Conservation (phyloP, 2,888 invertebrate genomes). For the Rhaphigaster nebulosa region DNA sequence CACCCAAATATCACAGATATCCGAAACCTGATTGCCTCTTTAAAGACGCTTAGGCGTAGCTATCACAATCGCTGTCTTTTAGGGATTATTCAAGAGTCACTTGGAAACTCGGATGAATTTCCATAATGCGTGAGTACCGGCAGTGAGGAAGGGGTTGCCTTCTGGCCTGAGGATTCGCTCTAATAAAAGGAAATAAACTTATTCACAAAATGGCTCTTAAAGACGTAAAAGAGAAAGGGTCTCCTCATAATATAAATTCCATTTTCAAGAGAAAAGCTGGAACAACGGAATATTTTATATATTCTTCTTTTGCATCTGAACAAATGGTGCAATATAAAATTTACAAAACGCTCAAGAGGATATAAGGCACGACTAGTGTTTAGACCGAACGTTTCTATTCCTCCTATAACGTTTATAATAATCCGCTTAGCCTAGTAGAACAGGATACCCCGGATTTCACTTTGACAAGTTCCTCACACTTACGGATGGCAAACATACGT, state of each 20-base stretch:
- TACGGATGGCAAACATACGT: too few species aligned
- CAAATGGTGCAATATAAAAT: not conserved
- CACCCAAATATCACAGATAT: not conserved
- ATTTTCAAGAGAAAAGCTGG: not conserved
- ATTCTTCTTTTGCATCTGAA: not conserved
- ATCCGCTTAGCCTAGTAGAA: too few species aligned
- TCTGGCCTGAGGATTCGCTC: not conserved
- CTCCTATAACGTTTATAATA: not conserved
- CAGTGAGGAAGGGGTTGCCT: not conserved
- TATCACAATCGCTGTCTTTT: not conserved
- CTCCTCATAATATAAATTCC: not conserved
- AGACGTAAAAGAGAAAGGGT: slow-evolving; percentile 1
- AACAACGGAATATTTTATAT: not conserved
- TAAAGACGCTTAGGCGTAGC: not conserved
- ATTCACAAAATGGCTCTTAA: not conserved
- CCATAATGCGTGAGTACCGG: slow-evolving; percentile 3
- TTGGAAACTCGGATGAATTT: slow-evolving; percentile 2
- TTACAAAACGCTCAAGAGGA: not conserved
- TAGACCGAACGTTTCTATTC: not conserved
- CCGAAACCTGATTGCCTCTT: not conserved
- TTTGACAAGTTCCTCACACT: too few species aligned
- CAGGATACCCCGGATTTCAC: too few species aligned
- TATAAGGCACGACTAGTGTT: not conserved
- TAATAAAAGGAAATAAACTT: slow-evolving; percentile 5
- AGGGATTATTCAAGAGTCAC: not conserved